These are phyloP conservation scores for Onychomys arenicola DNA, from an alignment of 2,797 vertebrate species.

Conservation along the genomic window DNA sequence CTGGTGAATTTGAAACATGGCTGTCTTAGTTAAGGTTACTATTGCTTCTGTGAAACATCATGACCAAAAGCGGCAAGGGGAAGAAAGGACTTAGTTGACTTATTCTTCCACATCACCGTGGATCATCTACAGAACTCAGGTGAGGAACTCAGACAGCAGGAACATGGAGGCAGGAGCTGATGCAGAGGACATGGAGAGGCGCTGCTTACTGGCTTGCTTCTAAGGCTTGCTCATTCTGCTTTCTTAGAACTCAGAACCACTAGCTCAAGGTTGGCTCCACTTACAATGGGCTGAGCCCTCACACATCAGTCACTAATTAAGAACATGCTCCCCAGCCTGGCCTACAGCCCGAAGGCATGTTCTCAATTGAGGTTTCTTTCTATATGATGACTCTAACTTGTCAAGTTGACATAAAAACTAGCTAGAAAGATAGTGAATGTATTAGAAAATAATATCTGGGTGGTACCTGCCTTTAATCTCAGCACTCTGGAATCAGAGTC, in stretches of 20 bases:
- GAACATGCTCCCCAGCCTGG: neutral
- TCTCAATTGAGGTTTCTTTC: neutral
- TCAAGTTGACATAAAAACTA: neutral
- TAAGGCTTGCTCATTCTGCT: neutral
- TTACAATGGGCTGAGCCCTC: neutral
- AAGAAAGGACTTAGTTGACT: neutral
- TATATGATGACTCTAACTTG: neutral
- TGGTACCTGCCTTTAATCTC: neutral
- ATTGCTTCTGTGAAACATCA: neutral
- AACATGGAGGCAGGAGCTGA: neutral
- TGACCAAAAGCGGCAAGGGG: neutral
- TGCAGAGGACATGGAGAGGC: neutral
- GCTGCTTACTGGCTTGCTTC: neutral
- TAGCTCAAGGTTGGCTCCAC: neutral
- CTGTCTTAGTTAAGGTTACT: neutral
- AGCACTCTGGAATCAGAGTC: neutral
- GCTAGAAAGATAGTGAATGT: neutral
- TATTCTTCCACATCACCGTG: neutral
- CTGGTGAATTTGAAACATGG: constrained; percentile 7
- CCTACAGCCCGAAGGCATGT: neutral
- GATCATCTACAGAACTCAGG: neutral
- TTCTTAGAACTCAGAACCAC: neutral
- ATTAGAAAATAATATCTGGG: neutral
- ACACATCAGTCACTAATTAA: neutral
- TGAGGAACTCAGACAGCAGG: too few species aligned